These are phyloP conservation scores for Zalophus californianus DNA, from an alignment of 2,797 vertebrate species.

Conservation along the genomic window DNA sequence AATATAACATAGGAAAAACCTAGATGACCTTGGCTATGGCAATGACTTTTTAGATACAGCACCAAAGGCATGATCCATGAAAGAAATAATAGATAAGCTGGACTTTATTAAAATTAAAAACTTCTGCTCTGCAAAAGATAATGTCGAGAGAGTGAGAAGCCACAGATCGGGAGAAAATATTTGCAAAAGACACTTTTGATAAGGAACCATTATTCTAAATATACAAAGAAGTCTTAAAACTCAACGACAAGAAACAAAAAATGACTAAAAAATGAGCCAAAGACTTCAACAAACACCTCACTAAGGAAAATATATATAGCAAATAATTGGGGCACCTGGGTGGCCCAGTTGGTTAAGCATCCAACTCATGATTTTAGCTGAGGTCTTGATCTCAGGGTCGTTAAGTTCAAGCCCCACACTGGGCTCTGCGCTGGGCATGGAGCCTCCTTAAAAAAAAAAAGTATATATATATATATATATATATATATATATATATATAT, in stretches of 20 bases:
- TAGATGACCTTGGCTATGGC: neutral
- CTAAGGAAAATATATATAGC: neutral
- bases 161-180: neutral
- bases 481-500: too few species aligned
- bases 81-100: neutral
- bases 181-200: neutral
- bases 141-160: neutral
- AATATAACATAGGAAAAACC: neutral
- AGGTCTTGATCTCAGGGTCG: neutral
- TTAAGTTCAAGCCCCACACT: neutral
- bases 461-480: too few species aligned
- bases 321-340: neutral
- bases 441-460: neutral
- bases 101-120: neutral
- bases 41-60: neutral
- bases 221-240: neutral
- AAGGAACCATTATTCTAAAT: neutral
- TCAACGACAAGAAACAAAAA: neutral
- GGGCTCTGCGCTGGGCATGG: neutral
- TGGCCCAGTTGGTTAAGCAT: neutral
- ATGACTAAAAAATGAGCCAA: neutral
- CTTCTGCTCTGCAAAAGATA: neutral
- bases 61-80: neutral
- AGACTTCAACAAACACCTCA: neutral
- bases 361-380: neutral